Percentiles rank a stretch among this genome's conserved stretches.
These are phyloP conservation scores for Eufriesea mexicana DNA, from an alignment of 1,140 invertebrate genomes.

Conservation along the genomic window DNA sequence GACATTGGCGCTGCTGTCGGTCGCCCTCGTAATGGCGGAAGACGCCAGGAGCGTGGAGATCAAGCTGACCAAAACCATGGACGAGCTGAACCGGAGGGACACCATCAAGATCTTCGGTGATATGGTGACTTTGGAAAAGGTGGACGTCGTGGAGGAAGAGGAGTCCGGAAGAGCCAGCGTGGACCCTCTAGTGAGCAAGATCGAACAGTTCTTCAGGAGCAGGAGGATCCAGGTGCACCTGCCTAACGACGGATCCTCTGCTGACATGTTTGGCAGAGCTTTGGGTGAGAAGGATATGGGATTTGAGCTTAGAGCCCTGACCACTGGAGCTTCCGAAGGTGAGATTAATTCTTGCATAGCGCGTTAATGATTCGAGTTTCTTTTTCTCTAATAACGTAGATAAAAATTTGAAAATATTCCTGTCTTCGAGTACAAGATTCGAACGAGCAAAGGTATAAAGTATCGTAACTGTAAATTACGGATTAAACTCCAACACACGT, in stretches of 20 bases:
- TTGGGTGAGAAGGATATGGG: constrained; percentile 75
- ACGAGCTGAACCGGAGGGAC: constrained; percentile 70
- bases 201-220: constrained; percentile 75
- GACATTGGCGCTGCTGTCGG: constrained; percentile 58
- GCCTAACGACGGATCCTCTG: constrained; percentile 75
- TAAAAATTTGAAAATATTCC: too few relatives aligned
- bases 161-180: background rate
- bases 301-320: constrained; percentile 72
- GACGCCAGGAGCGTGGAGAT: constrained; percentile 60
- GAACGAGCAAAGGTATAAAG: background rate
- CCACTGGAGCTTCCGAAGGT: constrained; percentile 78
- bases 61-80: constrained; percentile 72
- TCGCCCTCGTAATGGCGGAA: constrained; percentile 40
- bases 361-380: too few relatives aligned
- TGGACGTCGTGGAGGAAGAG: constrained; percentile 48
- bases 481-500: background rate
- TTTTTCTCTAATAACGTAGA: too few relatives aligned
- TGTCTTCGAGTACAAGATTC: too few relatives aligned
- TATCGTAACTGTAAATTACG: background rate
- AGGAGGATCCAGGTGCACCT: constrained; percentile 73
- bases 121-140: constrained; percentile 75
- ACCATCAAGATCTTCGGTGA: constrained; percentile 74
- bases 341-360: constrained; percentile 6
- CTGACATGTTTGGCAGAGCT: constrained; percentile 77
- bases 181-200: constrained; percentile 75